A percentile compares a stretch with the other conserved stretches of the same genome.
phyloP scores from a whole-genome alignment of 1,140 invertebrate genomes.

The Listronotus oregonensis region DNA sequence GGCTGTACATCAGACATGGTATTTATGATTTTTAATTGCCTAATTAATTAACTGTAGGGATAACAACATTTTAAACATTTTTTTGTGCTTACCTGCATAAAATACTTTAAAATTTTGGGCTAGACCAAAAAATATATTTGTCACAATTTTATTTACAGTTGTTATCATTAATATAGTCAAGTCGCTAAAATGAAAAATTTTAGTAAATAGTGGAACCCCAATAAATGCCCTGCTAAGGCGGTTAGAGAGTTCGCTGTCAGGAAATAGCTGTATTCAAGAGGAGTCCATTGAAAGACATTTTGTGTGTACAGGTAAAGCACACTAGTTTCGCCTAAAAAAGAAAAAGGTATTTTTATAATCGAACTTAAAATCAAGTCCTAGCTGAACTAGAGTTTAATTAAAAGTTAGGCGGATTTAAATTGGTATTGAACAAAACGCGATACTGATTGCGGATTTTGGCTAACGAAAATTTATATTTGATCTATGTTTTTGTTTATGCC shows the following conservation, averaged over 20 bases:
- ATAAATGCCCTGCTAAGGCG: conserved; percentile 43
- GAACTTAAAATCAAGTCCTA: no score
- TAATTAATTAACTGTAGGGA: no score
- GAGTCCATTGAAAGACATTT: conserved; percentile 48
- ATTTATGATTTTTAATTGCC: no score
- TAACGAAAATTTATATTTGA: no score
- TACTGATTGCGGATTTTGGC: no score
- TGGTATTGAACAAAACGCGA: no score
- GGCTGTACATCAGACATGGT: no score
- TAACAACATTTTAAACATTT: no score
- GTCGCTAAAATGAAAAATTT: conserved; percentile 47
- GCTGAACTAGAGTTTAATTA: no score
- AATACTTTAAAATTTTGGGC: conserved; percentile 39
- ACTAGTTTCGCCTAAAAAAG: conserved; percentile 41
- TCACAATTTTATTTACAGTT: conserved; percentile 48
- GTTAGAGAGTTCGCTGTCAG: conserved; percentile 43
- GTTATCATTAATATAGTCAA: conserved; percentile 45
- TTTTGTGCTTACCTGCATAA: conserved; percentile 47
- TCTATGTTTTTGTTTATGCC: no score
- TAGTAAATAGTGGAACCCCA: conserved; percentile 48
- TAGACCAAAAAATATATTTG: conserved; percentile 48
- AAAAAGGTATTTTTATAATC: not conserved
- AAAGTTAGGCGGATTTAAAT: no score
- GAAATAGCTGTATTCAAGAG: conserved; percentile 47
- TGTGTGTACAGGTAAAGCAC: conserved; percentile 46